Base-by-base conservation (phyloP, 1,140 invertebrate species). In the Arion vulgaris region DNA sequence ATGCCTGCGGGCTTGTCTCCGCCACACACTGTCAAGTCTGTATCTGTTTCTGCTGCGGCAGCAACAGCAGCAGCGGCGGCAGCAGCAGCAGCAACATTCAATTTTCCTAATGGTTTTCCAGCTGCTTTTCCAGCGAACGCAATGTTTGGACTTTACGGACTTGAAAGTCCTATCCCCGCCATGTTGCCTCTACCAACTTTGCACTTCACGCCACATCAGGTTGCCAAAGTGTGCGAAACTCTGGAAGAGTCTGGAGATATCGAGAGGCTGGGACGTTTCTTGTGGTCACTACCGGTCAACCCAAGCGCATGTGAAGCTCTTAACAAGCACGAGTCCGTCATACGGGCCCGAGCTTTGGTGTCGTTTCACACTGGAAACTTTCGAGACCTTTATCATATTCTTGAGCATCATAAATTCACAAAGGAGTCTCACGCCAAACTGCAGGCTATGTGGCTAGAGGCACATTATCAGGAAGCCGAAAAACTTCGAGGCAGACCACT, bases 241-340 rank as follows among this genome's bases (percentile, higher is more conserved):
- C 94, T 99, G n/a, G 98, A 99, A 92, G 98, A 99, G 90, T 96
- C 95, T 89, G 98, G 98, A 15, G 98, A 99, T 93, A 98, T 99
- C 87, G 98, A 99, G 91, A 93, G 98, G 66, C 94, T 99, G 69
- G 97, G 97, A 1, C 93, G 97, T 68, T 99, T 99, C 93, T 94
- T 99, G 32, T 99, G 98, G 98, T 98, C 97, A 26, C 93, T 99
- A 69, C 92, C 92, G 17, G 90, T 92, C 34, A 92, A 92, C 80
- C 90, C 91, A 41, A 88, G 88, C 96, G 98, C 57, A 95, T 96
- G 98, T 86, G 95, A 96, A 82, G 98, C 99, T 91, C 93, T 99
- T 73, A 97, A 97, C 92, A 96, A 97, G 88, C 97, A 96, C 93
- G 98, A 99, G 93, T 96, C 98, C 11, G 97, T 99, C 26, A 94